Evolutionary conservation across 2,888 invertebrate genomes (phyloP).

Genomic region (Galerucella pusilla): DNA sequence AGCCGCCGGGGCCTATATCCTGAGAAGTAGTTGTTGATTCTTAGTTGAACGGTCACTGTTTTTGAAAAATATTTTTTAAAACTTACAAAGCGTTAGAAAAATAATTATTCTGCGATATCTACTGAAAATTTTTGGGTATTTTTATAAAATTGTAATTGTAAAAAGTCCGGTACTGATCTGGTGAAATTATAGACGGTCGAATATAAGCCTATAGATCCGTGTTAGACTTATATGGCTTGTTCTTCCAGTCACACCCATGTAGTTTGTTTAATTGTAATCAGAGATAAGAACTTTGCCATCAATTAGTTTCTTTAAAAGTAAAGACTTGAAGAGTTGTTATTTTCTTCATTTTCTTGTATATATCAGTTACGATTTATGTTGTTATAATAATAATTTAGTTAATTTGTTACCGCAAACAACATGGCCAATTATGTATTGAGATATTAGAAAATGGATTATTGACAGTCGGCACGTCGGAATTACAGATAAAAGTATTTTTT

Average conservation of each 20-base stretch:
- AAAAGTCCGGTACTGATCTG: conserved; percentile 20
- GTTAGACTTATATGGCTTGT: conserved; percentile 44
- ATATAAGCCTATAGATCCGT: conserved; percentile 41
- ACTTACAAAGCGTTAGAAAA: no score
- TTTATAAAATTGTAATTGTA: no score
- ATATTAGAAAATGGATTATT: background rate
- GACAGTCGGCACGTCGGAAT: background rate
- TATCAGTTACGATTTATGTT: conserved; percentile 25
- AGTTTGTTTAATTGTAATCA: conserved; percentile 43
- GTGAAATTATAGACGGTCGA: conserved; percentile 39
- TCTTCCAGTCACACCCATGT: conserved; percentile 44
- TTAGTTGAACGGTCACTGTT: no score
- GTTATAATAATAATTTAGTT: conserved; percentile 17
- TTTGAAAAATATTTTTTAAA: no score
- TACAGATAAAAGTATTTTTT: no score
- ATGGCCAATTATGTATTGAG: background rate
- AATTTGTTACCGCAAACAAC: background rate
- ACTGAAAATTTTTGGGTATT: no score
- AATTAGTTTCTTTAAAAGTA: conserved; percentile 35
- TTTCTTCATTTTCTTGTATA: conserved; percentile 25
- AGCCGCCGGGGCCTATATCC: no score
- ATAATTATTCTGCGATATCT: no score
- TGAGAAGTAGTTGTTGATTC: no score
- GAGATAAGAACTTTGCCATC: conserved; percentile 37
- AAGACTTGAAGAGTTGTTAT: conserved; percentile 29